These are phyloP conservation scores for Ceratina calcarata DNA, from an alignment of 1,140 invertebrate genomes.

Conservation along the genomic window DNA sequence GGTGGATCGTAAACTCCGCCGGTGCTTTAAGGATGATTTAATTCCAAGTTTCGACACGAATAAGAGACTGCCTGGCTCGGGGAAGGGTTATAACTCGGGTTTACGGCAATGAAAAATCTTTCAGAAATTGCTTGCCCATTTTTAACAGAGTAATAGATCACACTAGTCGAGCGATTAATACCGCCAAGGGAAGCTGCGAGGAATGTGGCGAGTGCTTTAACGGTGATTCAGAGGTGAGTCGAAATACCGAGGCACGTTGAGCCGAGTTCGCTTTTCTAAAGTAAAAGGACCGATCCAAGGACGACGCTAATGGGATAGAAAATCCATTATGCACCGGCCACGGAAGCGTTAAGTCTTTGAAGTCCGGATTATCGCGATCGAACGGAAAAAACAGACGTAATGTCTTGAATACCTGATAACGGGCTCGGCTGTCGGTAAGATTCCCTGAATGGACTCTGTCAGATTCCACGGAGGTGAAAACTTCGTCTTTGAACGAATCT, in stretches of 20 bases:
- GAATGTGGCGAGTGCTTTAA: slow-evolving; percentile 33
- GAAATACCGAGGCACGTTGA: slow-evolving; percentile 23
- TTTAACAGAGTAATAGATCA: neutral
- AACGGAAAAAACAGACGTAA: neutral
- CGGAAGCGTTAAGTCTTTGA: neutral
- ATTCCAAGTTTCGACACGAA: slow-evolving; percentile 46
- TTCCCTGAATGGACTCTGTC: neutral
- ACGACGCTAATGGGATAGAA: slow-evolving; percentile 37
- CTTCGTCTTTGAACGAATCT: neutral
- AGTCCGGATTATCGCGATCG: neutral
- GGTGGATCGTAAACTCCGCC: slow-evolving; percentile 47
- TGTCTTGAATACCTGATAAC: slow-evolving; percentile 2
- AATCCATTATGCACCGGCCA: slow-evolving; percentile 19
- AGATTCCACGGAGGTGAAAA: neutral
- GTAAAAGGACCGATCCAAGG: neutral
- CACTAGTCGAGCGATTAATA: slow-evolving; percentile 46
- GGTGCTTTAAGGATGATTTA: slow-evolving; percentile 62
- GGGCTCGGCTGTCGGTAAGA: no score
- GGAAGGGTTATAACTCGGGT: neutral
- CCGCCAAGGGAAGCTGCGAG: slow-evolving; percentile 16
- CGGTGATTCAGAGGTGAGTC: slow-evolving; percentile 36
- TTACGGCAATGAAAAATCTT: slow-evolving; percentile 24
- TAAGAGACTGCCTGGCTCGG: slow-evolving; percentile 5
- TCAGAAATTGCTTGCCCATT: slow-evolving; percentile 20
- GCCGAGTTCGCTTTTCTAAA: neutral